Evolutionary conservation across 2,113 vertebrate genomes (phyloP).

Genomic region (pig (Sus scrofa)): DNA sequence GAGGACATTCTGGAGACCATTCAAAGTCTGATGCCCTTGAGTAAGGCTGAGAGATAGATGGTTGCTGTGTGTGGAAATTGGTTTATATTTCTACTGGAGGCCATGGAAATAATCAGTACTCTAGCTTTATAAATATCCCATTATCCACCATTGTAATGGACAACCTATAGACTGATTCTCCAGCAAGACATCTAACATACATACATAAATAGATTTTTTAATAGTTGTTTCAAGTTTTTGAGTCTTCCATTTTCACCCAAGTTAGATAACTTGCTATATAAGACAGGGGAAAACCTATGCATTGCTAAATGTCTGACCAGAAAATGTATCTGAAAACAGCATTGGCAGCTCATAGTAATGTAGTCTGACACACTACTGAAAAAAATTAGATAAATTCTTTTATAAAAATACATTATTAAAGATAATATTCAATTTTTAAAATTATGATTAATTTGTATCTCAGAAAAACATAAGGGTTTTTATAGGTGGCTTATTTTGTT

Average conservation of each 20-base stretch:
- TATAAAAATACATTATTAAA: background rate
- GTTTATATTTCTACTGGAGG: background rate
- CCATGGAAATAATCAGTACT: background rate
- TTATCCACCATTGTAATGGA: background rate
- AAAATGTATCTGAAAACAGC: background rate
- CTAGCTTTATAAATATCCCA: background rate
- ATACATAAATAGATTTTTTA: background rate
- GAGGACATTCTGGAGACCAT: conserved; percentile 41
- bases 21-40: conserved; percentile 56
- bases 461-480: background rate
- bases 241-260: background rate
- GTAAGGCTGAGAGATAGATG: background rate
- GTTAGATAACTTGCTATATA: background rate
- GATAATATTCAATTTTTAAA: background rate
- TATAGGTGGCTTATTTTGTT: background rate
- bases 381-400: background rate
- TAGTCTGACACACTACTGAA: background rate
- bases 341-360: background rate
- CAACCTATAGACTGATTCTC: background rate
- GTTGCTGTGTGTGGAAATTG: background rate
- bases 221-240: background rate
- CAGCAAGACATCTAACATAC: background rate
- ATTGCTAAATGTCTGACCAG: background rate
- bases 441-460: background rate
- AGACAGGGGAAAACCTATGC: background rate